Percentiles rank a stretch among this genome's conserved stretches.
phyloP scores from a whole-genome alignment of 2,888 invertebrate species.

The Tachina lurida region DNA sequence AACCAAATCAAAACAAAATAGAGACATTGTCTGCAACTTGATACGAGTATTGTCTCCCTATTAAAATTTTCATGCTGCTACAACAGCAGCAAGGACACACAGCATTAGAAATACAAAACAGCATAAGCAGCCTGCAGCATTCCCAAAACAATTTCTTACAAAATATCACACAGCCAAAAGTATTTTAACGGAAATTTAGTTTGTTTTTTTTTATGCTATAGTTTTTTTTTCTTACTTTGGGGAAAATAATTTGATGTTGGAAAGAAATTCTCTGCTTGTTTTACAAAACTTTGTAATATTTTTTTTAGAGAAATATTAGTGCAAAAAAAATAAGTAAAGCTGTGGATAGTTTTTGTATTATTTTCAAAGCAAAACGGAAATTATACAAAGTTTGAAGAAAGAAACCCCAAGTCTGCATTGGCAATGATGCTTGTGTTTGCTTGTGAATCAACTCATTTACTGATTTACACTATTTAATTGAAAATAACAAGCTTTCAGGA shows the following conservation, averaged over 20 bases:
- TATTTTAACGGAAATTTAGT: slow-evolving; percentile 56
- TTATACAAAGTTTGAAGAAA: slow-evolving; percentile 63
- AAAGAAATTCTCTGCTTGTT: slow-evolving; percentile 42
- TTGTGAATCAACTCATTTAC: slow-evolving; percentile 1
- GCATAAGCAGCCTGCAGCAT: slow-evolving; percentile 39
- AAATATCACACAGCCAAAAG: slow-evolving; percentile 26
- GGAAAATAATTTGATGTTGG: slow-evolving; percentile 37
- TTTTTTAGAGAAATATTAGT: neutral
- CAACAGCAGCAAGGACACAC: neutral
- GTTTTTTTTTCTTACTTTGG: neutral
- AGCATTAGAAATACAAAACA: slow-evolving; percentile 17
- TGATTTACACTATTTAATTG: slow-evolving; percentile 54
- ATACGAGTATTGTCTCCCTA: slow-evolving; percentile 33
- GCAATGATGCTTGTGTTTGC: neutral
- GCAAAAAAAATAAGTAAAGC: slow-evolving; percentile 19
- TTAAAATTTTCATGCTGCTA: slow-evolving; percentile 15
- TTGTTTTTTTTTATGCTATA: neutral
- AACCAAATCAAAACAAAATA: neutral
- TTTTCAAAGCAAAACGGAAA: slow-evolving; percentile 63
- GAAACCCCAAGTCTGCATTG: neutral
- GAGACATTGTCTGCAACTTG: slow-evolving; percentile 43
- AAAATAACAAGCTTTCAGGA: slow-evolving; percentile 41
- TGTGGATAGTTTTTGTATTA: slow-evolving; percentile 59
- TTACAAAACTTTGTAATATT: slow-evolving; percentile 27
- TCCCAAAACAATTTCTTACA: slow-evolving; percentile 23